Evolutionary conservation across 2,797 vertebrate species (phyloP).

Genomic region (Phoxinus dragarum): DNA sequence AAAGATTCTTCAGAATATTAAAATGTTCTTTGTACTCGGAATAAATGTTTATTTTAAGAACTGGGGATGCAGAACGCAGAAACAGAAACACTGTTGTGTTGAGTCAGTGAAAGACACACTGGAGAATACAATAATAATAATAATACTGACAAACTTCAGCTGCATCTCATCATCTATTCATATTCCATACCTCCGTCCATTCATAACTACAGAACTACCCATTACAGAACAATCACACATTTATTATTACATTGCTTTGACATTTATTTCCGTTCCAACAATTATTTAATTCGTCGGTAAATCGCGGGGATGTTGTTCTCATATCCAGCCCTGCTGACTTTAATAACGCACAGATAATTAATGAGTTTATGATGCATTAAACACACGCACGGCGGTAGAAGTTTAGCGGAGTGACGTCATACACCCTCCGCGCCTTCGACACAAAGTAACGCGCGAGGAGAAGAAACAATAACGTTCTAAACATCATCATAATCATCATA

Average conservation of each 20-base stretch:
- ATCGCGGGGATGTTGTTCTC: background rate
- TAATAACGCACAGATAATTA: background rate
- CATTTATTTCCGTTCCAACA: background rate
- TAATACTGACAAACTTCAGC: background rate
- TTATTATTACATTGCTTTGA: background rate
- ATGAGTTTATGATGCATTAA: background rate
- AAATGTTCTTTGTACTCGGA: background rate
- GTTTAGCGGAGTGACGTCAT: slow-evolving; percentile 48
- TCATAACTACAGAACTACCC: background rate
- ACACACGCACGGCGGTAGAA: background rate
- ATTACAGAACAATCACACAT: background rate
- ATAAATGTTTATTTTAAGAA: background rate
- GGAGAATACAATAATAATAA: background rate
- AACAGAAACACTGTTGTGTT: too few relatives aligned
- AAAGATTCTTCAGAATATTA: too few relatives aligned
- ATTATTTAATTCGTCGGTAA: background rate
- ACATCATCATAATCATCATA: background rate
- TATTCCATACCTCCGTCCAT: background rate
- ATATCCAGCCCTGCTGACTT: background rate
- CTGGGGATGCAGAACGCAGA: too few relatives aligned
- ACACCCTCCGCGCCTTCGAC: background rate
- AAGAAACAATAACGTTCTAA: slow-evolving; percentile 10
- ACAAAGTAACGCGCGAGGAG: slow-evolving; percentile 34
- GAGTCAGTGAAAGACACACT: too few relatives aligned
- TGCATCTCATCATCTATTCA: background rate